These are phyloP conservation scores for Calameuta pallipes DNA, from an alignment of 2,888 invertebrate species.

Conservation along the genomic window DNA sequence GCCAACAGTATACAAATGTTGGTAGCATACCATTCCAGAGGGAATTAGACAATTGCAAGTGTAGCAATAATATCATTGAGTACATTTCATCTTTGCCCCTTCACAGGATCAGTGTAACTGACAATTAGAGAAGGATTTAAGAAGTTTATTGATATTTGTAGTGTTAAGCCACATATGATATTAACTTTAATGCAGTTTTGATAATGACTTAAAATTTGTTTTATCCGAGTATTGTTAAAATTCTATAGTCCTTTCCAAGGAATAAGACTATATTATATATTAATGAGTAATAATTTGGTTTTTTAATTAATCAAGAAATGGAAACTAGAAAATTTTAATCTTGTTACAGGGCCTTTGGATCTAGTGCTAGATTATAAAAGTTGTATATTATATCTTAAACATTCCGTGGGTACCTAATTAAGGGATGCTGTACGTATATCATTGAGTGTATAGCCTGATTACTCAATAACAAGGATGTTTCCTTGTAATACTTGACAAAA, in stretches of 20 bases:
- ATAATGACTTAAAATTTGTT: constrained; percentile 9
- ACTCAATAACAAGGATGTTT: constrained; percentile 29
- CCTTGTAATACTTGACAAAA: not conserved
- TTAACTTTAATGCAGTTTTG: constrained; percentile 19
- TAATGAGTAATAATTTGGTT: not conserved
- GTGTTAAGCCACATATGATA: constrained; percentile 9
- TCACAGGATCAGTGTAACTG: constrained; percentile 32
- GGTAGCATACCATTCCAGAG: constrained; percentile 41
- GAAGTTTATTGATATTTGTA: not conserved
- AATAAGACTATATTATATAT: not conserved
- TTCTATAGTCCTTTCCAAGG: constrained; percentile 10
- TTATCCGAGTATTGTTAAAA: not conserved
- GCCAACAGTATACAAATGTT: constrained; percentile 37
- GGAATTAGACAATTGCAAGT: constrained; percentile 23
- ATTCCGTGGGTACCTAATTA: constrained; percentile 29
- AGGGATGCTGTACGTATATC: constrained; percentile 24
- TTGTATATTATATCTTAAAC: constrained; percentile 40
- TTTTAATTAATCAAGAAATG: not conserved
- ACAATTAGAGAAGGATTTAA: constrained; percentile 21
- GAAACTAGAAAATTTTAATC: not conserved
- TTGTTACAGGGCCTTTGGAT: not conserved
- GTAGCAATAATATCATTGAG: constrained; percentile 8
- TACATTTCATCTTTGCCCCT: constrained; percentile 14
- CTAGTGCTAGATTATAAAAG: constrained; percentile 18
- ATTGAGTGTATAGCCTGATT: constrained; percentile 29